Conservation (phyloP, 1,140 invertebrate genomes). For the Limonius californicus region DNA sequence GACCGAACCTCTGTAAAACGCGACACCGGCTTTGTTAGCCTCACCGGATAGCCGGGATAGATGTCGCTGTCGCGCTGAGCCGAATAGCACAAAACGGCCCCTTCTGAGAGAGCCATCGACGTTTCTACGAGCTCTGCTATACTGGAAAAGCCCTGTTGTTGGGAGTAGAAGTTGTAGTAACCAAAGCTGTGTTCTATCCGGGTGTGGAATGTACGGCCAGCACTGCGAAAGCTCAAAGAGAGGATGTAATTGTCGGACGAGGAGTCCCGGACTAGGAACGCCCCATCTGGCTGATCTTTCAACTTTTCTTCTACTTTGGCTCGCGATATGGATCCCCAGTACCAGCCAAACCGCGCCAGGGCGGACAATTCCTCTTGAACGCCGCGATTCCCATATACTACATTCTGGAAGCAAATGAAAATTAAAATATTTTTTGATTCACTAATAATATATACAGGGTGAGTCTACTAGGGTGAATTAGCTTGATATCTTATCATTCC, state of each 20-base stretch:
- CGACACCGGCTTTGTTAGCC: constrained; percentile 73
- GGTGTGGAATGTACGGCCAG: constrained; percentile 66
- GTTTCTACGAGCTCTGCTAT: constrained; percentile 66
- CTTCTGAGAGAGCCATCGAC: constrained; percentile 62
- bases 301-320: constrained; percentile 51
- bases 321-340: constrained; percentile 52
- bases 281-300: constrained; percentile 68
- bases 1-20: constrained; percentile 70
- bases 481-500: too few species aligned
- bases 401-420: neutral
- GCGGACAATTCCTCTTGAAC: constrained; percentile 28
- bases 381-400: neutral
- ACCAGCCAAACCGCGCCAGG: constrained; percentile 47
- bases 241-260: constrained; percentile 67
- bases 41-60: constrained; percentile 66
- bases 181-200: constrained; percentile 66
- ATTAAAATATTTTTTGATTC: too few species aligned
- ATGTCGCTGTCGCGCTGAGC: constrained; percentile 53
- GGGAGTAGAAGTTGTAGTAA: constrained; percentile 57
- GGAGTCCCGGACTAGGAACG: constrained; percentile 75
- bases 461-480: too few species aligned
- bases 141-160: constrained; percentile 59
- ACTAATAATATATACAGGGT: too few species aligned
- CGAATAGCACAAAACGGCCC: constrained; percentile 67
- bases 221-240: constrained; percentile 69